A percentile compares a stretch with the other conserved stretches of the same genome.
Conservation (phyloP, 2,888 invertebrate genomes). For the Agrochola lychnidis region DNA sequence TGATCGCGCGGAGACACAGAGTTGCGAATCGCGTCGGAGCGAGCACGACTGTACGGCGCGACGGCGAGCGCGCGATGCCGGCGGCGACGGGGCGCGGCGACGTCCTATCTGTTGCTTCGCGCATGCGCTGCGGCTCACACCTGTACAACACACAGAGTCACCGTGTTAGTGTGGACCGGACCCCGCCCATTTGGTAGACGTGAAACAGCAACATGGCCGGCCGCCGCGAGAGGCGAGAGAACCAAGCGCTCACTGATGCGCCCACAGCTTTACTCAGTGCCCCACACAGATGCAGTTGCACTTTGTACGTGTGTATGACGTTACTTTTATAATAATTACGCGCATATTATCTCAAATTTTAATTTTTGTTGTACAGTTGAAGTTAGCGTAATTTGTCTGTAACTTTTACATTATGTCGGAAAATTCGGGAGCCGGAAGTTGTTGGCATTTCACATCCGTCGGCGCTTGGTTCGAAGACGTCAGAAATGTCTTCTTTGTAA, state of each 20-base stretch:
- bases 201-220: constrained; percentile 51
- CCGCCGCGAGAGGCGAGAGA: constrained; percentile 20
- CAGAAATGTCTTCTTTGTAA: background rate
- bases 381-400: background rate
- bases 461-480: background rate
- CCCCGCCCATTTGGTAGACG: constrained; percentile 66
- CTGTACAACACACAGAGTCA: constrained; percentile 59
- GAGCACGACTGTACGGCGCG: constrained; percentile 66
- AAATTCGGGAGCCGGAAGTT: constrained; percentile 25
- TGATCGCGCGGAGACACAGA: constrained; percentile 61
- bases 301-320: constrained; percentile 4
- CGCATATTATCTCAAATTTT: background rate
- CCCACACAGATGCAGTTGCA: constrained; percentile 46
- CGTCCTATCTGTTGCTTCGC: constrained; percentile 80
- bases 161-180: constrained; percentile 41
- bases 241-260: constrained; percentile 5
- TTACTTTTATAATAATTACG: background rate
- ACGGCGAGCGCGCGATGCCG: constrained; percentile 74
- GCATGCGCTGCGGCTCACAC: constrained; percentile 74
- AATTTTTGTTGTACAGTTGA: too few species aligned
- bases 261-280: background rate
- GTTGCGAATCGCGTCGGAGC: constrained; percentile 50
- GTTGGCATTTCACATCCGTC: constrained; percentile 13
- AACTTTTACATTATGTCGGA: background rate
- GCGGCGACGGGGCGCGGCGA: constrained; percentile 60